These are phyloP conservation scores for Drosophila aldrichi DNA, from an alignment of 2,888 invertebrate genomes.

Conservation along the genomic window DNA sequence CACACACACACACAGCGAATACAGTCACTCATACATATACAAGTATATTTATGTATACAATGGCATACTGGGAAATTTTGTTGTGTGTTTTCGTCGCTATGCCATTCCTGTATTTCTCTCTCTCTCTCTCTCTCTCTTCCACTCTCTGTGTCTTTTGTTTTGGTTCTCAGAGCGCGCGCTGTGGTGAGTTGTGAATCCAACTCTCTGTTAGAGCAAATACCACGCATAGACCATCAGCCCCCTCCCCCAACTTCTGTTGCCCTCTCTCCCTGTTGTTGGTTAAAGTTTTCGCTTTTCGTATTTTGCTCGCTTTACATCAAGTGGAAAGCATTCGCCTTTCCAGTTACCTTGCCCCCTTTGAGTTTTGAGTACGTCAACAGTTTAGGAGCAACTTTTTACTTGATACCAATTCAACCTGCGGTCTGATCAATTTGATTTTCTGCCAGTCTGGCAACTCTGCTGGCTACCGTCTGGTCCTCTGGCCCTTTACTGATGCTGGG, in stretches of 20 bases:
- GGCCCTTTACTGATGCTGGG: slow-evolving; percentile 19
- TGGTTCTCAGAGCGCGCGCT: slow-evolving; percentile 32
- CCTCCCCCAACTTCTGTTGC: not conserved
- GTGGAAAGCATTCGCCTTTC: slow-evolving; percentile 12
- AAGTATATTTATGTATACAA: not conserved
- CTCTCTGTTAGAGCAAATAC: slow-evolving; percentile 19
- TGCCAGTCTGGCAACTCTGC: not conserved
- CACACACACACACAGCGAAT: not conserved
- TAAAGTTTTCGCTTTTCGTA: slow-evolving; percentile 33
- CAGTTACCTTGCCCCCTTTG: slow-evolving; percentile 8
- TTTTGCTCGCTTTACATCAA: slow-evolving; percentile 21
- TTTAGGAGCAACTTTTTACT: not conserved
- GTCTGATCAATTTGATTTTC: slow-evolving; percentile 20
- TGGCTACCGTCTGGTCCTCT: not conserved
- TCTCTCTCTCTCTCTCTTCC: slow-evolving; percentile 1
- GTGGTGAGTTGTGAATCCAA: slow-evolving; percentile 54
- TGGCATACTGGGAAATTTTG: slow-evolving; percentile 55
- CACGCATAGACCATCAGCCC: not conserved
- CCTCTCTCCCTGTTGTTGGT: slow-evolving; percentile 10
- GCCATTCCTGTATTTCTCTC: not conserved
- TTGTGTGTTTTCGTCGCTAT: slow-evolving; percentile 14
- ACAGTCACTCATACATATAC: not conserved
- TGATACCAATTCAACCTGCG: not conserved
- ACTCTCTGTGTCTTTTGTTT: slow-evolving; percentile 9
- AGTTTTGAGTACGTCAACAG: not conserved